Evolutionary conservation across 2,113 vertebrate species (phyloP).

Genomic region (Holacanthus passer): DNA sequence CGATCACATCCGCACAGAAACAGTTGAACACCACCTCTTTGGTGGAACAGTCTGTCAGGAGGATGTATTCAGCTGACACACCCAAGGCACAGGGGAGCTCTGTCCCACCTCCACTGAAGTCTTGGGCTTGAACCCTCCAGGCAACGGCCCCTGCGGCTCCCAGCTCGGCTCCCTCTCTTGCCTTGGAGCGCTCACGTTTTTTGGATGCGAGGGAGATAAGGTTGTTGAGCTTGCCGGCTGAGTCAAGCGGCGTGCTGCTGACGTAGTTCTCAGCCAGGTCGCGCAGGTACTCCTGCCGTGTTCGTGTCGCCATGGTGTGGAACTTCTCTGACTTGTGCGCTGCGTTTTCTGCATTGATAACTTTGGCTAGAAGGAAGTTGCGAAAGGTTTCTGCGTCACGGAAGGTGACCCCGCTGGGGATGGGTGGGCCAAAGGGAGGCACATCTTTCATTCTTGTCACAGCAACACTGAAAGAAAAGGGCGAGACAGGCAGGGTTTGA

Average conservation of each 20-base stretch:
- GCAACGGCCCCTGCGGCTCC: conserved; percentile 86
- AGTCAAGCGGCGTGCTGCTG: conserved; percentile 90
- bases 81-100: conserved; percentile 89
- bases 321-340: conserved; percentile 96
- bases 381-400: conserved; percentile 90
- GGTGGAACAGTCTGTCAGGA: conserved; percentile 87
- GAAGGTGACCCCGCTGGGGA: conserved; percentile 89
- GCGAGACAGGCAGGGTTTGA: neutral
- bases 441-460: conserved; percentile 97
- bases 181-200: conserved; percentile 89
- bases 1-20: conserved; percentile 93
- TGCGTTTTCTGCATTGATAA: conserved; percentile 93
- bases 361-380: conserved; percentile 94
- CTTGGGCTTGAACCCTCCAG: conserved; percentile 89
- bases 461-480: conserved; percentile 86
- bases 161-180: conserved; percentile 86
- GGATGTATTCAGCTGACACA: conserved; percentile 89
- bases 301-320: conserved; percentile 95
- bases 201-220: conserved; percentile 93
- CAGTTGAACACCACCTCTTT: conserved; percentile 97
- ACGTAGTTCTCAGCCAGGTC: conserved; percentile 94
- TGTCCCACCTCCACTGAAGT: conserved; percentile 85
- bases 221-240: conserved; percentile 91
- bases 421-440: conserved; percentile 93
- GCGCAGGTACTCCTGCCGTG: conserved; percentile 92